Base-by-base conservation (phyloP, 1,140 invertebrate genomes). In the Nomia melanderi region DNA sequence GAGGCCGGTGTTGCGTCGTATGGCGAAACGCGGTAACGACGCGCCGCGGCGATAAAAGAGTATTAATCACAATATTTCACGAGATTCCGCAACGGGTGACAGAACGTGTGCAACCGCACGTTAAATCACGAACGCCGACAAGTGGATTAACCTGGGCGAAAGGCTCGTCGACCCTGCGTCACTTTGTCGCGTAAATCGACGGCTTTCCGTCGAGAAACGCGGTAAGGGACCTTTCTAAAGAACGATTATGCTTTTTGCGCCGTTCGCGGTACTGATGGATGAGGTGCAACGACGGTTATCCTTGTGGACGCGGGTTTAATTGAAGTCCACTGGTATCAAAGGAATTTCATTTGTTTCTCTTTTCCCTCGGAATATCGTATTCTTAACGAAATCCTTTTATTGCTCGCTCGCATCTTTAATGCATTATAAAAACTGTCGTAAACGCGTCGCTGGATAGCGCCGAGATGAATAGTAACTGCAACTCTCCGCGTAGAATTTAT, bases 61-160 rank as follows among this genome's bases (percentile, higher is more conserved):
- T 64, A 73, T 81, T 54, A 29, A 54, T 78, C 80, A 78, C 80
- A 77, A 81, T 78, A 78, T 78, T 64, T 82, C 80, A 73, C 66
- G 27, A 12, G 62, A 67, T 82, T 74, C 53, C 70, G 36, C 70
- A 67, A 67, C 31, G 36, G 23, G 17, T 36, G 74, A 67, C 69
- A 39, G 75, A 78, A 82, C 53, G 59, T 74, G 70, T 73, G 69
- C 69, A 69, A 67, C 62, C 72, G 72, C 44, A 63, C 59, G 74
- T 69, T 72, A 76, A 79, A 78, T 81, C 77, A 81, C 29, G 60
- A 63, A 47, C 56, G 77, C 60, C 77, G 77, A 65, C 77, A 78
- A 74, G 71, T 78, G 71, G 77, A 78, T 78, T 78, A 78, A 73
- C 57, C 57, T 63, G 57, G 75, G 66, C 75, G 66, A 77, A 71